Conservation (phyloP, 2,888 invertebrate genomes). For the Scaptomyza parva region DNA sequence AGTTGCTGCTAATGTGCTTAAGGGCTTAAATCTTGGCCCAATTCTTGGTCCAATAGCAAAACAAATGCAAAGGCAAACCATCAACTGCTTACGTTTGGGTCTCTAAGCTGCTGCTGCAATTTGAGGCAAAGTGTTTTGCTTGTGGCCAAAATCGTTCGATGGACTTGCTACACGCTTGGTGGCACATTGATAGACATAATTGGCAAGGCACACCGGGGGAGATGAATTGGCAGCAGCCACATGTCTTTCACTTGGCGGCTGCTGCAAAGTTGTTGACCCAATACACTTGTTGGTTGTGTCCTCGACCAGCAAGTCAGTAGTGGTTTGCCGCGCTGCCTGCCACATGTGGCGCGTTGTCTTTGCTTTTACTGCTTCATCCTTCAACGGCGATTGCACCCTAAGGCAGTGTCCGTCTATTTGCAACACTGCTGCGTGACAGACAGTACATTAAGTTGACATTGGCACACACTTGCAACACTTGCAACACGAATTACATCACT, state of each 20-base stretch:
- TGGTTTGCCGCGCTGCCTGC: slow-evolving; percentile 36
- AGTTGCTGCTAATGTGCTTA: neutral
- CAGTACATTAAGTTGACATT: slow-evolving; percentile 13
- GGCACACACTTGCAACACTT: neutral
- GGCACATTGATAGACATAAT: slow-evolving; percentile 60
- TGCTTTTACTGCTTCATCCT: neutral
- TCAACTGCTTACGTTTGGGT: slow-evolving; percentile 29
- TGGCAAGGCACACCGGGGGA: slow-evolving; percentile 34
- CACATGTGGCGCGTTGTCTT: slow-evolving; percentile 53
- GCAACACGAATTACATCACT: slow-evolving; percentile 31
- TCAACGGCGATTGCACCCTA: neutral
- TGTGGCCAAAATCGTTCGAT: slow-evolving; percentile 23
- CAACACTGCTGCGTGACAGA: slow-evolving; percentile 16
- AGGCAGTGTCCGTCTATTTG: slow-evolving; percentile 46
- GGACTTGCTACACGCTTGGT: slow-evolving; percentile 32
- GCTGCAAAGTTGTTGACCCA: slow-evolving; percentile 25
- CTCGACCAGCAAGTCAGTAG: slow-evolving; percentile 10
- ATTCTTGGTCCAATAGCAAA: neutral
- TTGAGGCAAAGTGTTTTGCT: neutral
- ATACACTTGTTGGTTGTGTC: slow-evolving; percentile 39
- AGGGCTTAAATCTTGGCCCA: neutral
- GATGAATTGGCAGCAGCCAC: slow-evolving; percentile 18
- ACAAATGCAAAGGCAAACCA: slow-evolving; percentile 14
- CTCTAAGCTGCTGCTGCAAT: neutral
- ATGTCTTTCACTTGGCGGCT: slow-evolving; percentile 28